These are phyloP conservation scores for Melanogrammus aeglefinus DNA, from an alignment of 2,797 vertebrate genomes.

Conservation along the genomic window DNA sequence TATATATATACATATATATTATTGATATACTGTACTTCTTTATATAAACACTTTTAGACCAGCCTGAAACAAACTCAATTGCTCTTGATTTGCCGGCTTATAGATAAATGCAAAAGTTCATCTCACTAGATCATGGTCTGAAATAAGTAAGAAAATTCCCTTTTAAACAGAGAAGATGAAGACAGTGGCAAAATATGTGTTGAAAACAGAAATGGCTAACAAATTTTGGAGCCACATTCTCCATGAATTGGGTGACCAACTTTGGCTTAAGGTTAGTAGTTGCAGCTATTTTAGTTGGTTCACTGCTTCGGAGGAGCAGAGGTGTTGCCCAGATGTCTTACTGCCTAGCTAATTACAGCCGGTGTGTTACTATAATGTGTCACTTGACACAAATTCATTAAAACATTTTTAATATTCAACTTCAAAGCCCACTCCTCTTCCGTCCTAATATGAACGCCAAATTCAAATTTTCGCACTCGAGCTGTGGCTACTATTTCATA, in stretches of 20 bases:
- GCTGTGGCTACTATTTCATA: background rate
- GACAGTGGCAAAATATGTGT: background rate
- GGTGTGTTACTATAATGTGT: background rate
- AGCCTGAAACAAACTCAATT: too few relatives aligned
- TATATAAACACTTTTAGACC: background rate
- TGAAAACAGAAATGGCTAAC: background rate
- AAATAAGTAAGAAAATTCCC: too few relatives aligned
- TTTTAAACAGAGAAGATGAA: background rate
- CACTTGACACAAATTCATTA: background rate
- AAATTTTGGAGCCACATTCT: background rate
- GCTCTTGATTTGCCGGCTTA: too few relatives aligned
- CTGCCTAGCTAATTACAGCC: background rate
- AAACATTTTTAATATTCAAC: slow-evolving; percentile 5
- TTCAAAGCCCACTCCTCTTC: background rate
- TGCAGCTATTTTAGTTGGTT: background rate
- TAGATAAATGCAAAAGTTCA: background rate
- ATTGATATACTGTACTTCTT: background rate
- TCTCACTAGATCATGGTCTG: background rate
- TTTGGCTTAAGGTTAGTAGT: background rate
- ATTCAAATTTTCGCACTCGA: background rate
- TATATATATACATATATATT: too few relatives aligned
- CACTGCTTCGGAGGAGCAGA: background rate
- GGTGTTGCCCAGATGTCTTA: background rate
- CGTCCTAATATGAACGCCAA: background rate
- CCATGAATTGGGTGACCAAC: background rate